Conservation (phyloP, 1,140 invertebrate genomes). For the Capitella teleta region DNA sequence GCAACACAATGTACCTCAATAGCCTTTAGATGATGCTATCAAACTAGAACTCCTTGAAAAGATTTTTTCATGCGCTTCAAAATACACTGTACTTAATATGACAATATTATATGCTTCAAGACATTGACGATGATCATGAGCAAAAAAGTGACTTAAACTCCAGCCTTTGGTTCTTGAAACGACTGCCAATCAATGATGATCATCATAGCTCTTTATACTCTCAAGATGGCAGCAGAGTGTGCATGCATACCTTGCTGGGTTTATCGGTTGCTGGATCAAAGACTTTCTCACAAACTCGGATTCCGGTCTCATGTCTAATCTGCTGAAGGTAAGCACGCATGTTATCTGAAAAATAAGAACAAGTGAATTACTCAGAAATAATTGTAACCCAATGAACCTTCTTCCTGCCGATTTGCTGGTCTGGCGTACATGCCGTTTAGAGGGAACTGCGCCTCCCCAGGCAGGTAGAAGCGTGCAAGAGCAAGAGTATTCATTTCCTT, state of each 20-base stretch:
- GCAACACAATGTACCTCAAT: too few relatives aligned
- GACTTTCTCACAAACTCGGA: constrained; percentile 80
- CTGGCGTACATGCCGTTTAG: constrained; percentile 92
- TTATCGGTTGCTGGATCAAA: constrained; percentile 81
- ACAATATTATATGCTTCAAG: too few relatives aligned
- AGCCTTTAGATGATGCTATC: too few relatives aligned
- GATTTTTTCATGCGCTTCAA: too few relatives aligned
- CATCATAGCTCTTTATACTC: too few relatives aligned
- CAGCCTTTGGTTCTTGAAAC: too few relatives aligned
- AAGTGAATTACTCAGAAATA: background rate
- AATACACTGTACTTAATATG: too few relatives aligned
- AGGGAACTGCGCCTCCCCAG: constrained; percentile 92
- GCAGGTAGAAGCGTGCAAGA: constrained; percentile 90
- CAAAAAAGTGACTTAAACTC: too few relatives aligned
- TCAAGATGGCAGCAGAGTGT: too few relatives aligned
- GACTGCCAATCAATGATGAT: too few relatives aligned
- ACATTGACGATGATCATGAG: too few relatives aligned
- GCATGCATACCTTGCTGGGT: constrained; percentile 63
- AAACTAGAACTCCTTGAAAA: too few relatives aligned
- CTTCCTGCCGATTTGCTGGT: constrained; percentile 48
- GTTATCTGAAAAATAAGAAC: background rate
- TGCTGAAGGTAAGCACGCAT: constrained; percentile 91
- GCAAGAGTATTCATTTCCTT: constrained; percentile 95
- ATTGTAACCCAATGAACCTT: constrained; percentile 31
- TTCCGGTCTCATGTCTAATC: constrained; percentile 85